These are phyloP conservation scores for Allenopithecus nigroviridis DNA, from an alignment of 2,797 vertebrate species.

Conservation along the genomic window DNA sequence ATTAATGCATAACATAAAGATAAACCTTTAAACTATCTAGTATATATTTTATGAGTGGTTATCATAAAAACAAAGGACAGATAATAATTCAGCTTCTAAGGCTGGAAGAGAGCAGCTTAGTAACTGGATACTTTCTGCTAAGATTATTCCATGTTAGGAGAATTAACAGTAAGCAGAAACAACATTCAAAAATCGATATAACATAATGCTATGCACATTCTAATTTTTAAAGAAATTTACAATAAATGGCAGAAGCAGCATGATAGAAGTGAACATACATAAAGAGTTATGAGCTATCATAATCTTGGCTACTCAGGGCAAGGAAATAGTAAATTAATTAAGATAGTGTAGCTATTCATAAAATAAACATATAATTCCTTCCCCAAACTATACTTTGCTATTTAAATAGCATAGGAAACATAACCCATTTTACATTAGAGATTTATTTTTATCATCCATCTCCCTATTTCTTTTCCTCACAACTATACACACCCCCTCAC, in stretches of 20 bases:
- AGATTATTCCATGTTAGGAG: constrained; percentile 67
- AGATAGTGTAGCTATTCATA: constrained; percentile 8
- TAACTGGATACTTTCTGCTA: constrained; percentile 72
- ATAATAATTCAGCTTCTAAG: constrained; percentile 80
- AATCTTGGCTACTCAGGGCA: not conserved
- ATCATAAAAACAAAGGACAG: constrained; percentile 78
- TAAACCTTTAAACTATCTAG: constrained; percentile 71
- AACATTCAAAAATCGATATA: constrained; percentile 74
- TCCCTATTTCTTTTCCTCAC: not conserved
- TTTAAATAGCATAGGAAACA: not conserved
- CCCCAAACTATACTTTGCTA: not conserved
- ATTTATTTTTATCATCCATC: not conserved
- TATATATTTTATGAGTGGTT: constrained; percentile 79
- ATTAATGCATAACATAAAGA: constrained; percentile 59
- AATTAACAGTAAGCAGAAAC: constrained; percentile 68
- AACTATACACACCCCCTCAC: not conserved
- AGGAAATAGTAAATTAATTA: not conserved
- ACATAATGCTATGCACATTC: constrained; percentile 28
- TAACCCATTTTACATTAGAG: not conserved
- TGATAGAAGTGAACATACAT: not conserved
- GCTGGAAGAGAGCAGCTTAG: constrained; percentile 69
- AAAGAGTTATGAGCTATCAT: not conserved
- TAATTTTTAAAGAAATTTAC: not conserved
- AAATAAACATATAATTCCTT: not conserved
- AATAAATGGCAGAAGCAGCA: not conserved